Evolutionary conservation across 2,888 invertebrate genomes (phyloP).

Genomic region (Maniola hyperantus): DNA sequence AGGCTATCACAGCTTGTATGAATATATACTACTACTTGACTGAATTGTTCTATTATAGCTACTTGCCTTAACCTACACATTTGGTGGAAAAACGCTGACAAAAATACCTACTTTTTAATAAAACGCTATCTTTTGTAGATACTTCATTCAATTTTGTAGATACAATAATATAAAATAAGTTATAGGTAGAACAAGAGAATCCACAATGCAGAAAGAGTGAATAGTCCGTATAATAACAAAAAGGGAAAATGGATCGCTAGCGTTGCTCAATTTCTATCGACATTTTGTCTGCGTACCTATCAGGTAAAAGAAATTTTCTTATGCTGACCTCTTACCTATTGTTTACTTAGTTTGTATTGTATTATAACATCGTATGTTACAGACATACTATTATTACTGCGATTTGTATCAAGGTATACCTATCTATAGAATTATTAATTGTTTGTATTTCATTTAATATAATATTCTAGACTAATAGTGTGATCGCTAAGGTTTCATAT

Average conservation of each 20-base stretch:
- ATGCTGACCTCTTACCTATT: slow-evolving; percentile 14
- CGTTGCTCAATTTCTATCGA: slow-evolving; percentile 45
- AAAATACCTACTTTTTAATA: slow-evolving; percentile 47
- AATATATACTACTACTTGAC: too few species aligned
- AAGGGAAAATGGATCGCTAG: slow-evolving; percentile 42
- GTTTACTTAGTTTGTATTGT: slow-evolving; percentile 17
- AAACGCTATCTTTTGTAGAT: slow-evolving; percentile 61
- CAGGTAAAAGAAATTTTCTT: slow-evolving; percentile 41
- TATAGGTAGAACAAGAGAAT: slow-evolving; percentile 62
- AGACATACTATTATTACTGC: background rate
- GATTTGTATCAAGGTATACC: too few species aligned
- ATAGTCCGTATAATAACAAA: slow-evolving; percentile 51
- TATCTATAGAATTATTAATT: too few species aligned
- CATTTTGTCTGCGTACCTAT: slow-evolving; percentile 35
- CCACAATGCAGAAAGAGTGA: slow-evolving; percentile 75
- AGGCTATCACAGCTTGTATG: too few species aligned
- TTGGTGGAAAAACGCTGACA: too few species aligned
- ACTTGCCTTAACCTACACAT: too few species aligned
- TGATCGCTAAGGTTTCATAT: too few species aligned
- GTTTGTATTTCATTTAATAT: too few species aligned
- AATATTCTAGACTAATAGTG: too few species aligned
- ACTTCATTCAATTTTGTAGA: slow-evolving; percentile 61
- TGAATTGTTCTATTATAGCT: too few species aligned
- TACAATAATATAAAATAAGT: too few species aligned
- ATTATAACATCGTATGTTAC: background rate